A percentile compares a stretch with the other conserved stretches of the same genome.
These are phyloP conservation scores for Pollenia labialis DNA, from an alignment of 2,888 invertebrate genomes.

Conservation along the genomic window DNA sequence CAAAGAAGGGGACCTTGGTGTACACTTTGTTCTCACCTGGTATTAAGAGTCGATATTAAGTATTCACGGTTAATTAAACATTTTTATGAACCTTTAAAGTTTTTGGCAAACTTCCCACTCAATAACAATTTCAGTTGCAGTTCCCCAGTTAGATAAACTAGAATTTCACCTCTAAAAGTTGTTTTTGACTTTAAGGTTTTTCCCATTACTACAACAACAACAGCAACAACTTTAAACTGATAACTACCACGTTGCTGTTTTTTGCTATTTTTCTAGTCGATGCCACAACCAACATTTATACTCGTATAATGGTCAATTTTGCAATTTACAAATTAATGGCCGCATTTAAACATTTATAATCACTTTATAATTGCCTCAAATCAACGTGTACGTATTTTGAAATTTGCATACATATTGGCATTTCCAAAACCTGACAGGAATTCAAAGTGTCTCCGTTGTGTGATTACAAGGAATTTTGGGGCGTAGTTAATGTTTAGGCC, in stretches of 20 bases:
- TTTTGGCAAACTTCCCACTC: constrained; percentile 1
- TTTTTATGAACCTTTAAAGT: no score
- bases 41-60: no score
- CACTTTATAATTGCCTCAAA: constrained; percentile 71
- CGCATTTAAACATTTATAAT: constrained; percentile 69
- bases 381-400: constrained; percentile 33
- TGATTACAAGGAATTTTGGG: constrained; percentile 48
- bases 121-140: not conserved
- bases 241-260: constrained; percentile 63
- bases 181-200: constrained; percentile 37
- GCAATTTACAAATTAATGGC: constrained; percentile 73
- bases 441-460: constrained; percentile 54
- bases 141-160: constrained; percentile 20
- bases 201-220: constrained; percentile 35
- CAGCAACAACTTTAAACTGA: not conserved
- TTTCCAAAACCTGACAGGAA: constrained; percentile 34
- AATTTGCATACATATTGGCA: constrained; percentile 47
- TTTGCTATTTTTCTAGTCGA: constrained; percentile 44
- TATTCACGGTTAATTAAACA: no score
- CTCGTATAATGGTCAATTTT: constrained; percentile 59
- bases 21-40: no score
- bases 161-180: constrained; percentile 47
- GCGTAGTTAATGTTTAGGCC: constrained; percentile 52
- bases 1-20: no score
- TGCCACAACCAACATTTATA: constrained; percentile 16